Conservation (phyloP, 2,888 invertebrate genomes). For the Julus scanicus region DNA sequence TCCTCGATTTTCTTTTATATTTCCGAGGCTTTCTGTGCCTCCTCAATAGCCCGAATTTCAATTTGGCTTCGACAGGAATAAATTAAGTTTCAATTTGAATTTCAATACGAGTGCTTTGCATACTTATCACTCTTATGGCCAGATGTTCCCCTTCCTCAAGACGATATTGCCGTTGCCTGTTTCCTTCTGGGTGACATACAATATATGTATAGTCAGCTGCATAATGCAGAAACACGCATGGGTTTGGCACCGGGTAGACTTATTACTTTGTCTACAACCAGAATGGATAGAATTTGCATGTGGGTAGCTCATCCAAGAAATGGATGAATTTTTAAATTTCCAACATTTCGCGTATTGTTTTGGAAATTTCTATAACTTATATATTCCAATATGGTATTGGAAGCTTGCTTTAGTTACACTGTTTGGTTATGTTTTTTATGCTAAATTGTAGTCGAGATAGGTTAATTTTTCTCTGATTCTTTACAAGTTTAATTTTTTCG, state of each 20-base stretch:
- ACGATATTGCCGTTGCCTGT: not conserved
- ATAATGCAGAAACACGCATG: not conserved
- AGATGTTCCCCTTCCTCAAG: constrained; percentile 16
- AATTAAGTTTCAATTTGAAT: constrained; percentile 33
- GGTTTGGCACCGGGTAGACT: not conserved
- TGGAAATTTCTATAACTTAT: too few species aligned
- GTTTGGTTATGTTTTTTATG: too few species aligned
- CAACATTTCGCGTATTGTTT: too few species aligned
- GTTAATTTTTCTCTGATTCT: too few species aligned
- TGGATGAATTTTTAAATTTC: too few species aligned
- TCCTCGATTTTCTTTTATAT: not conserved
- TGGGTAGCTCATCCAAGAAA: too few species aligned
- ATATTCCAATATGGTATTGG: too few species aligned
- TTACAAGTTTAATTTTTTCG: too few species aligned
- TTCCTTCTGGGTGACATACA: constrained; percentile 3
- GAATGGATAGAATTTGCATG: too few species aligned
- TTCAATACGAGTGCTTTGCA: constrained; percentile 14
- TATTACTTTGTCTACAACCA: not conserved
- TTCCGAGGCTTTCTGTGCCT: not conserved
- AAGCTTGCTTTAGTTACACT: too few species aligned
- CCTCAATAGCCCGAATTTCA: constrained; percentile 21
- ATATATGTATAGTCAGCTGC: not conserved
- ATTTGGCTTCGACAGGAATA: constrained; percentile 5
- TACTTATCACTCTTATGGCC: not conserved
- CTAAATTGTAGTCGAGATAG: too few species aligned